Evolutionary conservation across 2,797 vertebrate genomes (phyloP).

Genomic region (Enteromius argenteus): DNA sequence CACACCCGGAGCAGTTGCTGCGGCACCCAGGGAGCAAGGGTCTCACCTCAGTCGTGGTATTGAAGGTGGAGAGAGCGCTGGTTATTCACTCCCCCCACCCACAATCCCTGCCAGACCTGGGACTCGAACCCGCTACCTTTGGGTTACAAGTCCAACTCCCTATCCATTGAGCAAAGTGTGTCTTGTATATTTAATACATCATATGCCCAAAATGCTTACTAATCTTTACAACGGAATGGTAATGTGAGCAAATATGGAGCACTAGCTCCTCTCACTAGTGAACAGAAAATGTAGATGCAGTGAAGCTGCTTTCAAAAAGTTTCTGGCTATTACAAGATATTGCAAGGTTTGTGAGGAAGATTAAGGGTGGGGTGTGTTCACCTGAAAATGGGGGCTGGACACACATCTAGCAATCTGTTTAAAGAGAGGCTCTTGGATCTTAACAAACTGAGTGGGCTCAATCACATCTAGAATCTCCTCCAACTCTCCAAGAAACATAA

Average conservation of each 20-base stretch:
- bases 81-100: no score
- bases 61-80: no score
- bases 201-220: neutral
- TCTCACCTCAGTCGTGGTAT: no score
- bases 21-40: no score
- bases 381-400: slow-evolving; percentile 99
- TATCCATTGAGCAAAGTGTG: neutral
- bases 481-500: slow-evolving; percentile 98
- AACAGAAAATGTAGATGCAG: neutral
- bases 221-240: neutral
- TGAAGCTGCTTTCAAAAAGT: neutral
- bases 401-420: slow-evolving; percentile 99
- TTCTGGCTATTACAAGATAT: neutral
- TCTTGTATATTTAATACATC: neutral
- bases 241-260: neutral
- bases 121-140: no score
- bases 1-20: no score
- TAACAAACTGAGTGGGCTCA: slow-evolving; percentile 96
- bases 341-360: neutral
- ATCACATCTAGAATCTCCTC: slow-evolving; percentile 99
- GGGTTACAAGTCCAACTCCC: no score
- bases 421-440: slow-evolving; percentile 99
- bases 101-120: no score
- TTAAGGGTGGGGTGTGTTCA: slow-evolving; percentile 57
- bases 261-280: neutral